These are phyloP conservation scores for Cyrtodaria siliqua DNA, from an alignment of 2,888 invertebrate species.

Conservation along the genomic window DNA sequence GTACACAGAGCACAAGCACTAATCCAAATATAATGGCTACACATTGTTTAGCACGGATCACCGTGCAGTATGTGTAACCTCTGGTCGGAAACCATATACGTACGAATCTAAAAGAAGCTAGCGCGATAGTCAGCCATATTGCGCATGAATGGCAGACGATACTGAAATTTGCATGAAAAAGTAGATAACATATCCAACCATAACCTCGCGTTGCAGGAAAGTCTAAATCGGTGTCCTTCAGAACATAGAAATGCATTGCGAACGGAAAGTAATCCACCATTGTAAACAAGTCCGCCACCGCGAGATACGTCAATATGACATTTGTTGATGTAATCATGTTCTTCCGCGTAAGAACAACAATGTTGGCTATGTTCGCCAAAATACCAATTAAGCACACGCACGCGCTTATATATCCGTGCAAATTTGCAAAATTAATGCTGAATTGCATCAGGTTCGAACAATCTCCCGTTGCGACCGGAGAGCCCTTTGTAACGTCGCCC, in stretches of 20 bases:
- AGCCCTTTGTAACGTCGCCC: no score
- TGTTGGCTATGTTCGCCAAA: constrained; percentile 95
- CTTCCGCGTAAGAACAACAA: constrained; percentile 94
- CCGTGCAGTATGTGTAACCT: constrained; percentile 93
- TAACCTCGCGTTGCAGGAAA: constrained; percentile 79
- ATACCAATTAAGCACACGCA: constrained; percentile 96
- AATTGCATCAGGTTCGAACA: constrained; percentile 32
- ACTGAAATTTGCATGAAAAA: constrained; percentile 95
- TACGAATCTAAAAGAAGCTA: constrained; percentile 96
- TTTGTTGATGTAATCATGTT: constrained; percentile 98
- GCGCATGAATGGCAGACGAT: constrained; percentile 96
- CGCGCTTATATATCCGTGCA: constrained; percentile 95
- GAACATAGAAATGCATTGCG: constrained; percentile 89
- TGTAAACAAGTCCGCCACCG: constrained; percentile 96
- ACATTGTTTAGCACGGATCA: constrained; percentile 92
- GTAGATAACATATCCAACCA: constrained; percentile 86
- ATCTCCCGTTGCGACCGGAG: no score
- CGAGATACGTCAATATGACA: constrained; percentile 92
- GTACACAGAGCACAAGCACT: constrained; percentile 93
- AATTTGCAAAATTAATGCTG: constrained; percentile 72
- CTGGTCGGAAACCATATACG: constrained; percentile 91
- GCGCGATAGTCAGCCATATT: constrained; percentile 95
- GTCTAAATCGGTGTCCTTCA: constrained; percentile 70
- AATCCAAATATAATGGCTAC: constrained; percentile 93
- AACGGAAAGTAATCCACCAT: constrained; percentile 96